Conservation (phyloP, 2,888 invertebrate species). For the Zygothrica quintamaculata region DNA sequence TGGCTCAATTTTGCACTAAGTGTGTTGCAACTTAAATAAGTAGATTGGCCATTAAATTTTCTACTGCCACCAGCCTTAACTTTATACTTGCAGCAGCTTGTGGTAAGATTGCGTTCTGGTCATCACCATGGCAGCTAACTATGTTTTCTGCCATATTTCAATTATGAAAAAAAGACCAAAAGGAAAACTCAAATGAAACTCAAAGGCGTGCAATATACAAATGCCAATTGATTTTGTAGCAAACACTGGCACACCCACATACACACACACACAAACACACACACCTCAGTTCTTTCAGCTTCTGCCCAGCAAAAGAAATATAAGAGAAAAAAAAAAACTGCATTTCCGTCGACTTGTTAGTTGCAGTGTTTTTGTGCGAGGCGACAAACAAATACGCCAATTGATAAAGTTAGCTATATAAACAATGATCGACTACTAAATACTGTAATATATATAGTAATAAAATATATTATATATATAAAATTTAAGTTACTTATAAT, state of each 20-base stretch:
- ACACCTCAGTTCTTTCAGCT: not conserved
- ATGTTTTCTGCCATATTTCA: slow-evolving; percentile 56
- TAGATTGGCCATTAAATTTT: slow-evolving; percentile 30
- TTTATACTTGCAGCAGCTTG: not conserved
- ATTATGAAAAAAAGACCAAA: no score
- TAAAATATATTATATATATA: no score
- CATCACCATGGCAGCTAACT: not conserved
- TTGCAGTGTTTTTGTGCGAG: slow-evolving; percentile 50
- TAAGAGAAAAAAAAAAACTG: slow-evolving; percentile 36
- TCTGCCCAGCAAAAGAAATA: slow-evolving; percentile 41
- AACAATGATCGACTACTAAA: slow-evolving; percentile 14
- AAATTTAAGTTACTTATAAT: no score
- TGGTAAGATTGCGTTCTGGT: no score
- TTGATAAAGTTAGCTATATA: no score
- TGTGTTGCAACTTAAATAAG: slow-evolving; percentile 43
- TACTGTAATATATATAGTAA: slow-evolving; percentile 13
- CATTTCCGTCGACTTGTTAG: slow-evolving; percentile 61
- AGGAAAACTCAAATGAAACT: slow-evolving; percentile 67
- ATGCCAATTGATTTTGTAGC: slow-evolving; percentile 75
- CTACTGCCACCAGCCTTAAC: slow-evolving; percentile 1
- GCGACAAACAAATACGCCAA: slow-evolving; percentile 55
- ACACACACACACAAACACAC: not conserved
- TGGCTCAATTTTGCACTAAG: slow-evolving; percentile 56
- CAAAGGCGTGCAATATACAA: slow-evolving; percentile 76
- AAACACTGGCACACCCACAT: not conserved